Conservation (phyloP, 2,797 vertebrate genomes). For the Enteromius afrohamiltoni region DNA sequence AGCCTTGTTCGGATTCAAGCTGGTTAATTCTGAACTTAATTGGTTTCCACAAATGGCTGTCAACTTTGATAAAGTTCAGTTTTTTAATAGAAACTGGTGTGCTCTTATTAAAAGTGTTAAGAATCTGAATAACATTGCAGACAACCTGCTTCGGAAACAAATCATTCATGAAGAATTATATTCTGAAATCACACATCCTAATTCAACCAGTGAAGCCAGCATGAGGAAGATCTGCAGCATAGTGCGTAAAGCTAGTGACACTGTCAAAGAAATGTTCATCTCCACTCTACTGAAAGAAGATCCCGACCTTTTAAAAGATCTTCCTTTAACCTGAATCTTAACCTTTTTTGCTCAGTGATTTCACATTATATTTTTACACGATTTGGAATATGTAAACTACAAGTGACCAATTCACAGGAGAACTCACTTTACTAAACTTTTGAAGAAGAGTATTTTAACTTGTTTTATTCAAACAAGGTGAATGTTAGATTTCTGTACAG, state of each 20-base stretch:
- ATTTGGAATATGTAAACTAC: too few relatives aligned
- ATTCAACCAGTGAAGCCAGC: not conserved
- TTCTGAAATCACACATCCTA: not conserved
- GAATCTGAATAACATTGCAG: not conserved
- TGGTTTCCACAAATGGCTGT: not conserved
- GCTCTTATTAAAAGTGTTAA: not conserved
- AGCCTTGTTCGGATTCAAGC: too few relatives aligned
- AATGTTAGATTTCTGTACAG: not conserved
- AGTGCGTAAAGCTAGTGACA: not conserved
- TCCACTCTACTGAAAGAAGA: not conserved
- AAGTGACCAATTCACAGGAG: too few relatives aligned
- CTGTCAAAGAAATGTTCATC: not conserved
- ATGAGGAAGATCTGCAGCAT: slow-evolving; percentile 8
- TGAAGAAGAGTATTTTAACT: too few relatives aligned
- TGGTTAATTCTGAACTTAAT: too few relatives aligned
- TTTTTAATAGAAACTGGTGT: not conserved
- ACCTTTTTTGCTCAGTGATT: too few relatives aligned
- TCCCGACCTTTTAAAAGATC: slow-evolving; percentile 13
- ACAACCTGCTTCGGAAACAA: not conserved
- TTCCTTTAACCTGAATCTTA: too few relatives aligned
- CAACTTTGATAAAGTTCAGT: not conserved
- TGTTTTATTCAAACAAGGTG: too few relatives aligned
- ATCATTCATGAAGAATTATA: not conserved
- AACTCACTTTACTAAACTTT: too few relatives aligned
- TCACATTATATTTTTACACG: too few relatives aligned